These are phyloP conservation scores for Carcharodon carcharias DNA, from an alignment of 2,797 vertebrate genomes.

Conservation along the genomic window DNA sequence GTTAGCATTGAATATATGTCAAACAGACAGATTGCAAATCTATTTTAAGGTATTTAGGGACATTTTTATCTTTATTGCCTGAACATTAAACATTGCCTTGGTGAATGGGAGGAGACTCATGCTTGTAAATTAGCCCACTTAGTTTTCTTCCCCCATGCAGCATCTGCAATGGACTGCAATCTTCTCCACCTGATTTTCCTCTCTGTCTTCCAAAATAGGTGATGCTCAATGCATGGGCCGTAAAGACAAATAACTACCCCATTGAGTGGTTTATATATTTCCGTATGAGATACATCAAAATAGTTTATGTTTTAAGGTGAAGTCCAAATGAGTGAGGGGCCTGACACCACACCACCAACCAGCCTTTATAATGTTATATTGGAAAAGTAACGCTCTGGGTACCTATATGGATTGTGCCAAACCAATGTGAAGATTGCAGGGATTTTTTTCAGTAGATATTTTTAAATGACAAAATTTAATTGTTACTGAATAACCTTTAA, in stretches of 20 bases:
- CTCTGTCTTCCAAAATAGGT: not conserved
- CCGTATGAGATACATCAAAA: not conserved
- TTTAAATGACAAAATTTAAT: not conserved
- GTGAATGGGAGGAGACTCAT: not conserved
- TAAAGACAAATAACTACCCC: not conserved
- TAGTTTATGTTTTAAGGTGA: not conserved
- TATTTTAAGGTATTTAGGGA: not conserved
- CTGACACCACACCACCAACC: not conserved
- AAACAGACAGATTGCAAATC: not conserved
- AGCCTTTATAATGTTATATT: not conserved
- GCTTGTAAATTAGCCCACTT: not conserved
- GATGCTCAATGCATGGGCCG: not conserved
- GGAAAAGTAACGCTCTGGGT: not conserved
- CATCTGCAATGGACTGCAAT: not conserved
- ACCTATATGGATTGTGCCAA: not conserved
- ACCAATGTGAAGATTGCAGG: not conserved
- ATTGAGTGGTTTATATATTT: not conserved
- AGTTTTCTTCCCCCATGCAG: not conserved
- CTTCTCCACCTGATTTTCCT: not conserved
- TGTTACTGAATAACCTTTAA: not conserved
- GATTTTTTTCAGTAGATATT: not conserved
- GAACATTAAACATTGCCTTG: not conserved
- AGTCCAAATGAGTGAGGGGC: not conserved
- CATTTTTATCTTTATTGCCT: not conserved
- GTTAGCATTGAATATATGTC: not conserved